Base-by-base conservation (phyloP, 2,113 vertebrate genomes). In the Petroica traversi region DNA sequence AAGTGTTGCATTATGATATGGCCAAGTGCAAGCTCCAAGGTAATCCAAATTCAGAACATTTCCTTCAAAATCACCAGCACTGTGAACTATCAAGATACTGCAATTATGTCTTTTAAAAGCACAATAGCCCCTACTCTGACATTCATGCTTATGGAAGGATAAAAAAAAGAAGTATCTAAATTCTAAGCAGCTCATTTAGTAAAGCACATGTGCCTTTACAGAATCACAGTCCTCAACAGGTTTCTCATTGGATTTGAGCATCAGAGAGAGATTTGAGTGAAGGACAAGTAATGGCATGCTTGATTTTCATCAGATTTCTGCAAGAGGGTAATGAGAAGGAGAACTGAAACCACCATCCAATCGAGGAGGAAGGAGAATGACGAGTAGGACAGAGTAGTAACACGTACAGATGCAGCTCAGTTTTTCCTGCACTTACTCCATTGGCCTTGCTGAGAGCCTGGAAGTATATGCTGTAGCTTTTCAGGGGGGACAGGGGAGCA, bases 381-480 rank as follows among this genome's bases (percentile, higher is more conserved):
- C 9, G 49, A 45, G 40, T n/a, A 81, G 36, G 57, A 61, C 1
- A 81, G 66, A 62, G 64, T 41, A 57, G 71, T 19, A 49, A 45
- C 28, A 45, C 1, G 14, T 8, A 95, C 24, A 83, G 45, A 80
- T 5, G 14, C 61, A 72, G 31, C 64, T 90, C 57, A 22, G 0
- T 61, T 75, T 52, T 25, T 43, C 48, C 69, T 62, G 67, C 88
- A 98, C 99, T 99, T 97, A 99, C 99, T 98, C 99, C 99, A 34
- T 99, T 99, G 90, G 99, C 99, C 97, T 98, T 98, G 98, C 99
- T 99, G 83, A 99, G 98, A 85, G 99, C 99, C 97, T 99, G 99
- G 97, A 99, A 99, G 96, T 99, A 99, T 96, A 99, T 99, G 98
- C 99, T 99, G 98, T 99, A 99, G 98, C 99, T 99, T 97, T 99